Evolutionary conservation across 2,797 vertebrate species (phyloP).

Genomic region (Ptychobarbus kaznakovi): DNA sequence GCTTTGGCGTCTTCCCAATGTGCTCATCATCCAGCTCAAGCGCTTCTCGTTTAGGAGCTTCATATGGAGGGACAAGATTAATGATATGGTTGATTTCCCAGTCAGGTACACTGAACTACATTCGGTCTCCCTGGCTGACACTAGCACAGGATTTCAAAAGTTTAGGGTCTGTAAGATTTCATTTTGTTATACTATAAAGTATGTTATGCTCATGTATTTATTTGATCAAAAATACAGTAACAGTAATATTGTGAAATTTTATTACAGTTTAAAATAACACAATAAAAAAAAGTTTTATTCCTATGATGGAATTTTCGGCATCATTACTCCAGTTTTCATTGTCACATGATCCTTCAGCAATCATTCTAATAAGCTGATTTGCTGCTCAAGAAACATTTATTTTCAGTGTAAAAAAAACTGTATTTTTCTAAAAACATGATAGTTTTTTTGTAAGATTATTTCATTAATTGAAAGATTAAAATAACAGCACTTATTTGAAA

Average conservation of each 20-base stretch:
- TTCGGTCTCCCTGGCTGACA: background rate
- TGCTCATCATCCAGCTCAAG: conserved; percentile 98
- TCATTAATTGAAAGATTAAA: background rate
- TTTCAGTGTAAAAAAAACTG: background rate
- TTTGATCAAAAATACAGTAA: background rate
- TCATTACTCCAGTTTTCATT: background rate
- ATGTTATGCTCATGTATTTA: background rate
- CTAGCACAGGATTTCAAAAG: background rate
- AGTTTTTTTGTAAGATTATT: background rate
- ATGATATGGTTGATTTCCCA: conserved; percentile 98
- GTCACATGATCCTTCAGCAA: background rate
- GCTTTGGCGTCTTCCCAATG: conserved; percentile 94
- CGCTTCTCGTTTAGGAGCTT: conserved; percentile 99
- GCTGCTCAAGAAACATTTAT: background rate
- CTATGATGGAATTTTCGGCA: background rate
- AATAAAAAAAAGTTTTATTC: background rate
- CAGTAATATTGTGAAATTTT: background rate
- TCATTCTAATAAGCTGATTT: background rate
- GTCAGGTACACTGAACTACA: conserved; percentile 81
- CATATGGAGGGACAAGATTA: conserved; percentile 99
- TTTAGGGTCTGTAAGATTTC: background rate
- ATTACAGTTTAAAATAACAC: background rate
- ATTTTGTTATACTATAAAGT: background rate
- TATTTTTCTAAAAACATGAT: background rate
- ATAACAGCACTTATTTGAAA: background rate